Conservation (phyloP, 2,888 invertebrate genomes). For the Syrista parreyssii region DNA sequence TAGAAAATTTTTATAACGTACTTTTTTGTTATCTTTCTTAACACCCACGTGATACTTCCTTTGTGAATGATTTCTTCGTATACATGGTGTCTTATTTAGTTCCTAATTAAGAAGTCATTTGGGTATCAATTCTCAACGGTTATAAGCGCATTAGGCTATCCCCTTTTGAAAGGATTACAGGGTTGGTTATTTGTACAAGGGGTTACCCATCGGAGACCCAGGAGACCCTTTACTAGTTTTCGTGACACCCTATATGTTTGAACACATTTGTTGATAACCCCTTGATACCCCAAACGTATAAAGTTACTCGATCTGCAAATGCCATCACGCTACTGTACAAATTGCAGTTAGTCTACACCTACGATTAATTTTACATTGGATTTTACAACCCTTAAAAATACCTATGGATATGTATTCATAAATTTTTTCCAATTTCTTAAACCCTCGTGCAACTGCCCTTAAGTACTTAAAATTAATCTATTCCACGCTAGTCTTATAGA, state of each 20-base stretch:
- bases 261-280: slow-evolving; percentile 65
- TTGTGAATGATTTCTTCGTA: background rate
- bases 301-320: slow-evolving; percentile 24
- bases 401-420: background rate
- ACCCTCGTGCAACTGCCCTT: background rate
- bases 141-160: slow-evolving; percentile 50
- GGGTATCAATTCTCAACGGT: slow-evolving; percentile 57
- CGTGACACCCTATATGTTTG: slow-evolving; percentile 63
- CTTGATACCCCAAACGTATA: slow-evolving; percentile 32
- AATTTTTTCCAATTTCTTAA: background rate
- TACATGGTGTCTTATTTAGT: background rate
- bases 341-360: background rate
- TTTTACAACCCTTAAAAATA: background rate
- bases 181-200: slow-evolving; percentile 54
- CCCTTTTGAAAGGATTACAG: slow-evolving; percentile 57
- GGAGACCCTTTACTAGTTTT: slow-evolving; percentile 32
- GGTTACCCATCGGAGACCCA: slow-evolving; percentile 25
- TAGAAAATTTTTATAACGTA: background rate
- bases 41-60: background rate
- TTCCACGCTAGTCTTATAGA: background rate
- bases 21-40: background rate
- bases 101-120: slow-evolving; percentile 55
- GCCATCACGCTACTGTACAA: background rate
- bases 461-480: background rate
- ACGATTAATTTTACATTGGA: background rate